phyloP scores from a whole-genome alignment of 2,888 invertebrate species.

The Clusia tigrina region DNA sequence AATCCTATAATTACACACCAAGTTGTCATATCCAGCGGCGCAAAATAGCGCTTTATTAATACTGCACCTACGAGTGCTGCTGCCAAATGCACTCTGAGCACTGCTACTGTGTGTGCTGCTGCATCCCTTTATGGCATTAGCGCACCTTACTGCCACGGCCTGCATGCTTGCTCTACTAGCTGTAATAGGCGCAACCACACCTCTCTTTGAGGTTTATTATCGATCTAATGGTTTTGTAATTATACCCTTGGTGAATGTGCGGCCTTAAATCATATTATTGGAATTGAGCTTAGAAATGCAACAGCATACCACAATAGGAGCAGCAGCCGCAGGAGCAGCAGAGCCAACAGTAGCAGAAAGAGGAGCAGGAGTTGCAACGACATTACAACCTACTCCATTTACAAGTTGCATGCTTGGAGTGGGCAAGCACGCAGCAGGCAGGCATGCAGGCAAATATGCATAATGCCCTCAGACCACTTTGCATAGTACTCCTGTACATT shows the following conservation, averaged over 20 bases:
- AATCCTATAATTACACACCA: constrained; percentile 39
- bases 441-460: too few relatives aligned
- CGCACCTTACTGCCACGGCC: constrained; percentile 13
- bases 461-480: constrained; percentile 16
- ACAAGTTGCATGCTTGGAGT: too few relatives aligned
- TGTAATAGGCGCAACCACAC: constrained; percentile 18
- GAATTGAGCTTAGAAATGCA: neutral
- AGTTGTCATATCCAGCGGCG: constrained; percentile 42
- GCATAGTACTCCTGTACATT: constrained; percentile 19
- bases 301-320: too few relatives aligned
- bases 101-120: neutral
- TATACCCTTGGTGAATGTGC: constrained; percentile 47
- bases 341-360: too few relatives aligned
- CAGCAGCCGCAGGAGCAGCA: too few relatives aligned
- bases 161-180: constrained; percentile 30
- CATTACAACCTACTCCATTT: too few relatives aligned
- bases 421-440: too few relatives aligned
- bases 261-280: constrained; percentile 44
- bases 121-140: constrained; percentile 4
- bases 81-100: neutral
- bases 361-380: too few relatives aligned
- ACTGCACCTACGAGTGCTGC: constrained; percentile 4
- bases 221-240: constrained; percentile 58
- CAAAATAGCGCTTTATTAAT: constrained; percentile 31
- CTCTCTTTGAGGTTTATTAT: constrained; percentile 36